Evolutionary conservation across 2,113 vertebrate genomes (phyloP), one percentile per base, ranked within the genome.

Genomic region (Osmerus mordax): DNA sequence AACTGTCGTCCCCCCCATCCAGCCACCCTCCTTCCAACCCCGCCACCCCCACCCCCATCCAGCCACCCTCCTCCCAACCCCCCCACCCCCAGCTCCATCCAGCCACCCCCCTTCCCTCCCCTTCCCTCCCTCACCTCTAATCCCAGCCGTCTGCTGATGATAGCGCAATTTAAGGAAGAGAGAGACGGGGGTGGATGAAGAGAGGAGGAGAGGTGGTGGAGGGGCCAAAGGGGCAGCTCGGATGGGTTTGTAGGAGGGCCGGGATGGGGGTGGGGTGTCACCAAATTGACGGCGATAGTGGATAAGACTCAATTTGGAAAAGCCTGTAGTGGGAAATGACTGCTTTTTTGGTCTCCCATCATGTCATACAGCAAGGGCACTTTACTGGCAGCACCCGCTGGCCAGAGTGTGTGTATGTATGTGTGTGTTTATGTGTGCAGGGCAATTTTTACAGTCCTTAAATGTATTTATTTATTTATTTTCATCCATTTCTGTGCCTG

Each of bases 231-330:
- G 41, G 41, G 41, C 41, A 12, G 41, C 41, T 11, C 41, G 9
- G 41, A 9, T 47, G 41, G 41, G 41, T 47, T 47, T 47, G 32
- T 9, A 11, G 41, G 41, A 47, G 41, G 41, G 41, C 41, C 7
- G 41, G 41, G 9, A 19, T n/a, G 14, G 61, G 55, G 23, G 15
- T 16, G 23, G 54, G 53, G 58, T 52, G 68, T 55, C 61, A 64
- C 23, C 41, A 63, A 73, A 66, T 13, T 73, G 69, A 84, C 83
- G 70, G 79, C 25, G 19, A 71, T 58, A 74, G 75, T 84, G 87
- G 87, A 91, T 89, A 90, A 89, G 85, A 87, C 87, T 88, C 86
- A 90, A 89, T 91, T 89, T 89, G 82, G 86, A 87, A 89, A 82
- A 89, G 63, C 66, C 67, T 90, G 88, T 89, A 86, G 83, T 86